These are phyloP conservation scores for Spodoptera frugiperda DNA, from an alignment of 1,140 invertebrate genomes.

Conservation along the genomic window DNA sequence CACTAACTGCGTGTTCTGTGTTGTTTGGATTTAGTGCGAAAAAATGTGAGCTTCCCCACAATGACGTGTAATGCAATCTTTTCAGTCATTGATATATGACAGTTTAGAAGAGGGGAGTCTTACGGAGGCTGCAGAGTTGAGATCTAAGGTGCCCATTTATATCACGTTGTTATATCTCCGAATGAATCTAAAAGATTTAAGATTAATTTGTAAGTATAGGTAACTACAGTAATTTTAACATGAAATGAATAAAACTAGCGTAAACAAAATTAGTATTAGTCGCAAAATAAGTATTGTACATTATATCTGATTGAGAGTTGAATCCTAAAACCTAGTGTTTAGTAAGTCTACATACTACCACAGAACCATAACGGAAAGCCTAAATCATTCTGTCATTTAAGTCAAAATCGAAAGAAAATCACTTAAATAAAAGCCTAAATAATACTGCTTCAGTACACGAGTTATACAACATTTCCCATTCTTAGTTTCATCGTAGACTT, in stretches of 20 bases:
- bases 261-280: too few relatives aligned
- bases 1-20: constrained; percentile 78
- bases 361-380: too few relatives aligned
- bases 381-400: too few relatives aligned
- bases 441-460: background rate
- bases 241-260: too few relatives aligned
- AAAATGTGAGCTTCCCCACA: constrained; percentile 63
- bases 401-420: background rate
- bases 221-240: too few relatives aligned
- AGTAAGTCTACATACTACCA: too few relatives aligned
- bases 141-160: too few relatives aligned
- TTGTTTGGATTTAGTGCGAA: constrained; percentile 78
- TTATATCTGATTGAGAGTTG: too few relatives aligned
- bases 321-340: too few relatives aligned
- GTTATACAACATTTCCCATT: background rate
- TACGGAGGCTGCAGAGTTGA: background rate
- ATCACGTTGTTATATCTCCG: background rate
- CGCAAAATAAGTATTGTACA: too few relatives aligned
- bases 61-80: constrained; percentile 61
- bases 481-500: background rate
- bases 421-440: background rate
- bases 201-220: too few relatives aligned
- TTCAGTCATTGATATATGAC: constrained; percentile 57
- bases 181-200: too few relatives aligned
- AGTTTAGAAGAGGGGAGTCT: constrained; percentile 30